Conservation (phyloP, 2,113 vertebrate species). For the Syngnathoides biaculeatus region DNA sequence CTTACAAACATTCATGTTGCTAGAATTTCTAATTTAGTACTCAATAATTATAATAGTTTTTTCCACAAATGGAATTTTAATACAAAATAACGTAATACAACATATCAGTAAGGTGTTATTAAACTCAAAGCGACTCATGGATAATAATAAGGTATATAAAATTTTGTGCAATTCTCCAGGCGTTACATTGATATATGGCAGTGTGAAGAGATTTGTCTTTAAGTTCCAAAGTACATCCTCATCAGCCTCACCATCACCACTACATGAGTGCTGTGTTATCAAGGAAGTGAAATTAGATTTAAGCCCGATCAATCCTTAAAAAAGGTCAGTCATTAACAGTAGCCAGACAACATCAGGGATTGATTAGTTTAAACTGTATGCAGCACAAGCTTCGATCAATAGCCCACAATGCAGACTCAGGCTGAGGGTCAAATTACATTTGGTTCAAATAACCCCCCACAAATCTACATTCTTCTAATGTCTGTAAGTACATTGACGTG, state of each 20-base stretch:
- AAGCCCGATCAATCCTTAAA: slow-evolving; percentile 42
- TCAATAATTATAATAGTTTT: too few relatives aligned
- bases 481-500: too few relatives aligned
- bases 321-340: slow-evolving; percentile 34
- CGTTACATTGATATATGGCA: background rate
- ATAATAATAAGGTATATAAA: too few relatives aligned
- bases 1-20: too few relatives aligned
- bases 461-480: too few relatives aligned
- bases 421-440: slow-evolving; percentile 7
- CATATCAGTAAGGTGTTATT: too few relatives aligned
- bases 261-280: slow-evolving; percentile 12
- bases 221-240: background rate
- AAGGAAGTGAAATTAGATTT: slow-evolving; percentile 12
- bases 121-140: too few relatives aligned
- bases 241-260: background rate
- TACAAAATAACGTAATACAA: too few relatives aligned
- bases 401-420: background rate
- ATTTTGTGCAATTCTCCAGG: background rate
- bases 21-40: too few relatives aligned
- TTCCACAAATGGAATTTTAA: too few relatives aligned
- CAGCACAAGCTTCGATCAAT: slow-evolving; percentile 40
- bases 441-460: background rate
- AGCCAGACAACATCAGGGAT: slow-evolving; percentile 28
- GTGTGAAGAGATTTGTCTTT: background rate
- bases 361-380: slow-evolving; percentile 30